Evolutionary conservation across 2,888 invertebrate species (phyloP), one percentile per base, ranked within the genome.

Genomic region (Orchesella flavescens): DNA sequence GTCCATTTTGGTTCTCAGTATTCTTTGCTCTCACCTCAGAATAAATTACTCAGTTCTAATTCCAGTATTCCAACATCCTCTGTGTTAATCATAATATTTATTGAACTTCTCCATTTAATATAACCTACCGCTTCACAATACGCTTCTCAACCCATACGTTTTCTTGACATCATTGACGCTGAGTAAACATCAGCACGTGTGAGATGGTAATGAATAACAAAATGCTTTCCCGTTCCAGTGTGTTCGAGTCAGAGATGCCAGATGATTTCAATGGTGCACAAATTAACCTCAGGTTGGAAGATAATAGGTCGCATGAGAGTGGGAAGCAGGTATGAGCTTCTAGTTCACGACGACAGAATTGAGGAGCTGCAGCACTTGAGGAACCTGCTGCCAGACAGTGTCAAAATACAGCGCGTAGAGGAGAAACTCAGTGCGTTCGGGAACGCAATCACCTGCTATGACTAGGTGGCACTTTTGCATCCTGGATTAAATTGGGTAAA

Each of bases 401-500:
- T 99, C 0, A 94, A 95, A 91, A 94, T 99, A 65, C 97, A 97
- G 89, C 93, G 99, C 87, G 95, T 99, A 0, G 99, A 99, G 90
- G 99, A 99, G 90, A 93, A 98, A 82, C 92, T 99, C n/a, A 98
- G 98, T 19, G 99, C 99, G 0, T 92, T 99, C 84, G 99, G 99
- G 23, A 98, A 98, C 91, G 98, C 99, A 0, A 94, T 99, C 88
- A 95, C 97, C 2, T 98, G 98, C 90, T 99, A 99, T 91, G 99
- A 99, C 91, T 98, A 99, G 91, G 98, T 99, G 21, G 99, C 99
- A 0, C 91, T 99, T n/a, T 97, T 98, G 17, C 99, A 99, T 91
- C 99, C 99, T 7, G 99, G 99, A 92, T 92, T 99, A 85, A 99
- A 99, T 90, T 95, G 95, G 89, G 97, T 96, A 91, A 92, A 92